Percentiles rank a stretch among this genome's conserved stretches.
phyloP scores from a whole-genome alignment of 2,888 invertebrate genomes.

The Xestia rhomboidea region DNA sequence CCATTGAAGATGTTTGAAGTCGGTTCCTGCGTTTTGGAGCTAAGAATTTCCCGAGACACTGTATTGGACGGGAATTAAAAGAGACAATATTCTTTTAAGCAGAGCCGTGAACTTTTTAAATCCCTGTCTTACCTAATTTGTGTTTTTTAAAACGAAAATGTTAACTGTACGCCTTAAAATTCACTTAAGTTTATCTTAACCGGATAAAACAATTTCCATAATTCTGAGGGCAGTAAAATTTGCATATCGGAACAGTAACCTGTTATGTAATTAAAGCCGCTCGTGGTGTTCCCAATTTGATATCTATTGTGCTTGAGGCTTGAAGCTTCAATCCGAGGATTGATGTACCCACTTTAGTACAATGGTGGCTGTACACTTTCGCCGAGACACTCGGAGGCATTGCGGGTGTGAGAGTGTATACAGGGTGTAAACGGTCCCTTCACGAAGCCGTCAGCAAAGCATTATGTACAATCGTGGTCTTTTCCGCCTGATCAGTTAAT shows the following conservation, averaged over 20 bases:
- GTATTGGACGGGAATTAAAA: background rate
- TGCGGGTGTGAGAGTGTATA: background rate
- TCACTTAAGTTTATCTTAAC: conserved; percentile 28
- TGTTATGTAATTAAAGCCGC: conserved; percentile 51
- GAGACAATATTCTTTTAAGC: background rate
- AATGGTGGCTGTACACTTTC: conserved; percentile 5
- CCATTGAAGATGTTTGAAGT: background rate
- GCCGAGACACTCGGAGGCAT: background rate
- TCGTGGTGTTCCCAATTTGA: conserved; percentile 46
- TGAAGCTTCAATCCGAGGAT: conserved; percentile 33
- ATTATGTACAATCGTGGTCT: too few species aligned
- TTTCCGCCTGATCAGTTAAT: too few species aligned
- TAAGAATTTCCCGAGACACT: background rate
- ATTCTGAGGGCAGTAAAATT: conserved; percentile 37
- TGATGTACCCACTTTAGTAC: conserved; percentile 28
- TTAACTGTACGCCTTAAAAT: conserved; percentile 23
- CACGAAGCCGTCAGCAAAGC: too few species aligned
- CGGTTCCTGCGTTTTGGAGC: background rate
- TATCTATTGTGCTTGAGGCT: conserved; percentile 53
- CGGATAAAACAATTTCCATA: conserved; percentile 51
- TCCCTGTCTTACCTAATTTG: background rate
- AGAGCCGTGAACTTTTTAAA: background rate
- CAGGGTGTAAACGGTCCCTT: too few species aligned
- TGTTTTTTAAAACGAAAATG: conserved; percentile 19
- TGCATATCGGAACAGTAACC: conserved; percentile 55